Evolutionary conservation across 2,797 vertebrate species (phyloP).

Genomic region (Loriculus beryllinus): DNA sequence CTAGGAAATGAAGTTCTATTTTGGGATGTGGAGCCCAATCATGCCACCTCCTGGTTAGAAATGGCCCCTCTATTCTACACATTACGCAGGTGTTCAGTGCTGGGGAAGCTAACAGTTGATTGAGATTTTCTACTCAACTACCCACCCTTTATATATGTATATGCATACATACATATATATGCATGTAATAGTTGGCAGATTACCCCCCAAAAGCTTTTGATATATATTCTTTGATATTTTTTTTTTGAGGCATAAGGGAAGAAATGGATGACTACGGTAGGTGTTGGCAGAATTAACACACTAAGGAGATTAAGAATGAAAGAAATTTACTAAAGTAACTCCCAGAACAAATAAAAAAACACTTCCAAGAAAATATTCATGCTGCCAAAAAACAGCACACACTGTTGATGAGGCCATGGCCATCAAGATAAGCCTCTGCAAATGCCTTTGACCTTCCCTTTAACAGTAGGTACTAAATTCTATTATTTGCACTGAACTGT

Average conservation of each 20-base stretch:
- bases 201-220: background rate
- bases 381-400: background rate
- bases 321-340: background rate
- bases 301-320: background rate
- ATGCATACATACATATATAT: background rate
- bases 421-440: background rate
- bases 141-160: background rate
- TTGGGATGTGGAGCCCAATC: conserved; percentile 3
- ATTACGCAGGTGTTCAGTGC: background rate
- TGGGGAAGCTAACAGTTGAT: background rate
- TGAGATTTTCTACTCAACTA: background rate
- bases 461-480: background rate
- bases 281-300: background rate
- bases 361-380: background rate
- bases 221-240: background rate
- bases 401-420: background rate
- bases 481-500: background rate
- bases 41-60: conserved; percentile 47
- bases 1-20: background rate
- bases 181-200: background rate
- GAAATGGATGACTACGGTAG: background rate
- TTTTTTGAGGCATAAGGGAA: background rate
- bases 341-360: background rate
- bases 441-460: background rate
- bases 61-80: background rate